phyloP scores from a whole-genome alignment of 2,888 invertebrate species.

The Drosophila flavopinicola region DNA sequence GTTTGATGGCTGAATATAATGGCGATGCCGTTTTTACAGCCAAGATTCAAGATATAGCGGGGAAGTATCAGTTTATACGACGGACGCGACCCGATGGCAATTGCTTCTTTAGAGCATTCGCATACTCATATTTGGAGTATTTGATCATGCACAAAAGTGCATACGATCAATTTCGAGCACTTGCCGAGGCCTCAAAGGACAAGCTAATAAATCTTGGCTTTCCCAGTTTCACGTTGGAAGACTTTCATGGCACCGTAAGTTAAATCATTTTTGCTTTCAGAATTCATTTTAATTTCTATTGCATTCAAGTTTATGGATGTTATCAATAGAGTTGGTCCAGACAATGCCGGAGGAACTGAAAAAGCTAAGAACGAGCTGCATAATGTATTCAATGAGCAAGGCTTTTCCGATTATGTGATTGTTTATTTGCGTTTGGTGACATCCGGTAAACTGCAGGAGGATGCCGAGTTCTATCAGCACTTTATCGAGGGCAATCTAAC shows the following conservation, averaged over 20 bases:
- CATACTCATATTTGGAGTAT: conserved; percentile 96
- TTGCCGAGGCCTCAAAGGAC: conserved; percentile 94
- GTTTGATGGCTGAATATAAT: conserved; percentile 93
- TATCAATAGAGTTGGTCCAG: conserved; percentile 89
- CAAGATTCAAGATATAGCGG: conserved; percentile 91
- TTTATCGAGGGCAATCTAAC: conserved; percentile 97
- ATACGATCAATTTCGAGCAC: conserved; percentile 92
- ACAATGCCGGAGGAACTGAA: conserved; percentile 72
- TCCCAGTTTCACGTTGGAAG: conserved; percentile 98
- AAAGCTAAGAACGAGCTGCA: conserved; percentile 90
- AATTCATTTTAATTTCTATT: too few relatives aligned
- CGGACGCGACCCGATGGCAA: conserved; percentile 98
- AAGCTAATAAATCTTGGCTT: conserved; percentile 95
- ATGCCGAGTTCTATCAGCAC: conserved; percentile 96
- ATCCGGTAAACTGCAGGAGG: conserved; percentile 96
- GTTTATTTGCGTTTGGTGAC: conserved; percentile 96
- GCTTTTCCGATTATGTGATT: conserved; percentile 96
- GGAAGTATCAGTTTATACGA: conserved; percentile 93
- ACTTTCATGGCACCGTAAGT: conserved; percentile 96
- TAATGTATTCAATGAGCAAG: conserved; percentile 95
- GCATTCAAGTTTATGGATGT: conserved; percentile 94
- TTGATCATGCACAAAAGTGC: conserved; percentile 92
- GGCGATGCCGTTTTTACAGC: conserved; percentile 92
- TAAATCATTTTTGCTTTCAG: accelerated
- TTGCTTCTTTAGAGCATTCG: conserved; percentile 98